phyloP scores from a whole-genome alignment of 2,888 invertebrate genomes.

The Hyposoter didymator region DNA sequence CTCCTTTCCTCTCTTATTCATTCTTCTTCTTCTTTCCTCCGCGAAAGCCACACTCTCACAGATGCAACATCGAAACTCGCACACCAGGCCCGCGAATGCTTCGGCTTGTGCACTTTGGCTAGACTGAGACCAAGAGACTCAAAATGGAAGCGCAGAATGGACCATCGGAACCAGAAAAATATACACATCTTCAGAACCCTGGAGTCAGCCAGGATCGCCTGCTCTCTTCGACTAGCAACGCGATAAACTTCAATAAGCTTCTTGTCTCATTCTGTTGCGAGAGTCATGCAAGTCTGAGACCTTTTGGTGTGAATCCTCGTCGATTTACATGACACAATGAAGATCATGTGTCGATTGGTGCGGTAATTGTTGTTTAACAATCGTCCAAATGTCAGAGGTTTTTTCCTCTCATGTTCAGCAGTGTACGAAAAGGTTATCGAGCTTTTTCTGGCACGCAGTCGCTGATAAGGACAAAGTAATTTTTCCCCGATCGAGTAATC shows the following conservation, averaged over 20 bases:
- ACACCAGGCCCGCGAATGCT: not conserved
- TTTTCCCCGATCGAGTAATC: not conserved
- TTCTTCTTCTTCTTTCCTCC: not conserved
- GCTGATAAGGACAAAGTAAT: not conserved
- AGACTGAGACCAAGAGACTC: constrained; percentile 42
- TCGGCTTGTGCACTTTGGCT: constrained; percentile 42
- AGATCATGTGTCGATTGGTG: not conserved
- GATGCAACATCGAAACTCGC: constrained; percentile 5
- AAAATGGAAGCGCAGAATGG: constrained; percentile 15
- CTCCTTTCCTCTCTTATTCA: not conserved
- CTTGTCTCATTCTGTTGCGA: not conserved
- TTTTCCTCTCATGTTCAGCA: not conserved
- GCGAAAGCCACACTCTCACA: constrained; percentile 4
- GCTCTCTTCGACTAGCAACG: constrained; percentile 17
- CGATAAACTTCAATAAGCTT: constrained; percentile 11
- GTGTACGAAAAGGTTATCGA: not conserved
- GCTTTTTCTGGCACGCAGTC: not conserved
- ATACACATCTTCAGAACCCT: constrained; percentile 50
- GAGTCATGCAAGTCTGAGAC: not conserved
- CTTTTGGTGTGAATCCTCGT: not conserved
- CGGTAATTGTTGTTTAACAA: not conserved
- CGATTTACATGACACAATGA: not conserved
- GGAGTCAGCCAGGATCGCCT: constrained; percentile 44
- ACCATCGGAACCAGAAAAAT: constrained; percentile 18
- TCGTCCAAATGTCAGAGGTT: not conserved